Evolutionary conservation across 2,113 vertebrate species (phyloP).

Genomic region (Aspidoscelis tigris): DNA sequence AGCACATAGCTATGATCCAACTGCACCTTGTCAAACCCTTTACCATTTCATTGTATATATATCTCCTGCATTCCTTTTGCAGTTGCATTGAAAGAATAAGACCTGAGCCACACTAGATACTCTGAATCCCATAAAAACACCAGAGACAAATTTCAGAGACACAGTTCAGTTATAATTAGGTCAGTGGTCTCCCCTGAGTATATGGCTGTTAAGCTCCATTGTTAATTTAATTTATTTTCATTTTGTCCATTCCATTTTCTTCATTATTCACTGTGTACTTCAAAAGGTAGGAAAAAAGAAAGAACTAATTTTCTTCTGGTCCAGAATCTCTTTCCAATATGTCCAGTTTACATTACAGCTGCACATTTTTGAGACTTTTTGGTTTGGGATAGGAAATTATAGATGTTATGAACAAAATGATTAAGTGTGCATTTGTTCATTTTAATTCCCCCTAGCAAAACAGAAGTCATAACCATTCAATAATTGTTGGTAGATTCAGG

Average conservation of each 20-base stretch:
- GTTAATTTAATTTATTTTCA: not conserved
- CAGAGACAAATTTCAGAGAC: not conserved
- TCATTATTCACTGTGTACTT: not conserved
- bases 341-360: not conserved
- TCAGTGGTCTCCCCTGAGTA: not conserved
- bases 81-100: too few relatives aligned
- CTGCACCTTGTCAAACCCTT: too few relatives aligned
- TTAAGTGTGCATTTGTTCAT: too few relatives aligned
- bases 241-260: not conserved
- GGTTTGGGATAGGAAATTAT: too few relatives aligned
- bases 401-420: too few relatives aligned
- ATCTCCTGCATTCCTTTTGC: too few relatives aligned
- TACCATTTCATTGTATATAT: too few relatives aligned
- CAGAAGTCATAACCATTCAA: too few relatives aligned
- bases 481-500: too few relatives aligned
- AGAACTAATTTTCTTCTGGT: not conserved
- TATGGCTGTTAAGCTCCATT: not conserved
- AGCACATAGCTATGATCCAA: too few relatives aligned
- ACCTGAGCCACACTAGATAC: not conserved
- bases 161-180: not conserved
- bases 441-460: too few relatives aligned
- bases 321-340: not conserved
- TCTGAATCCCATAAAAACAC: not conserved
- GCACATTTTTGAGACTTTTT: not conserved
- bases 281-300: not conserved